phyloP scores from a whole-genome alignment of 2,113 vertebrate species.

The Aspiorhynchus laticeps region DNA sequence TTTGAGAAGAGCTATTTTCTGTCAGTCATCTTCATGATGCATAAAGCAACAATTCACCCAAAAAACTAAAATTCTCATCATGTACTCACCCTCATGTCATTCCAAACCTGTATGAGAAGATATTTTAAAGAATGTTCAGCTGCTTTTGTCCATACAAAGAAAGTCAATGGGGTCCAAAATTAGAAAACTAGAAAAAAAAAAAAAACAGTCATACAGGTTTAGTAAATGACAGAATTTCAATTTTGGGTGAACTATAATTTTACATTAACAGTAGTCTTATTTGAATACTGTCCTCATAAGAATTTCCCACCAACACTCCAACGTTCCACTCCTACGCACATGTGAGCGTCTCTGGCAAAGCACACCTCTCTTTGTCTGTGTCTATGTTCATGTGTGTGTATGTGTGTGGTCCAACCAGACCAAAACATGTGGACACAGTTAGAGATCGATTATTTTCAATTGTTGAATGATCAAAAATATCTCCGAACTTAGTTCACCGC shows the following conservation, averaged over 20 bases:
- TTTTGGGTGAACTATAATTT: not conserved
- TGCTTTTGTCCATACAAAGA: not conserved
- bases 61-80: not conserved
- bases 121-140: not conserved
- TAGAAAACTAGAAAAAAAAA: not conserved
- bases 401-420: constrained; percentile 77
- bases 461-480: constrained; percentile 79
- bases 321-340: not conserved
- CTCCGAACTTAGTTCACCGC: constrained; percentile 60
- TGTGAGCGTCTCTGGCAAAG: not conserved
- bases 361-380: constrained; percentile 19
- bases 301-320: not conserved
- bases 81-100: not conserved
- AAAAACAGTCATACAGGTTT: not conserved
- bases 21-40: constrained; percentile 4
- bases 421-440: constrained; percentile 82
- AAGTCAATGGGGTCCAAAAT: not conserved
- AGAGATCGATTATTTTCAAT: constrained; percentile 78
- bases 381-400: not conserved
- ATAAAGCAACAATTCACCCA: not conserved
- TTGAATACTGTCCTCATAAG: not conserved
- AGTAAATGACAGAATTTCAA: not conserved
- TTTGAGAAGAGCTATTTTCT: not conserved
- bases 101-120: not conserved
- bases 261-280: not conserved